Percentiles rank a stretch among this genome's conserved stretches.
Conservation (phyloP, 2,797 vertebrate genomes). For the Leontopithecus rosalia region DNA sequence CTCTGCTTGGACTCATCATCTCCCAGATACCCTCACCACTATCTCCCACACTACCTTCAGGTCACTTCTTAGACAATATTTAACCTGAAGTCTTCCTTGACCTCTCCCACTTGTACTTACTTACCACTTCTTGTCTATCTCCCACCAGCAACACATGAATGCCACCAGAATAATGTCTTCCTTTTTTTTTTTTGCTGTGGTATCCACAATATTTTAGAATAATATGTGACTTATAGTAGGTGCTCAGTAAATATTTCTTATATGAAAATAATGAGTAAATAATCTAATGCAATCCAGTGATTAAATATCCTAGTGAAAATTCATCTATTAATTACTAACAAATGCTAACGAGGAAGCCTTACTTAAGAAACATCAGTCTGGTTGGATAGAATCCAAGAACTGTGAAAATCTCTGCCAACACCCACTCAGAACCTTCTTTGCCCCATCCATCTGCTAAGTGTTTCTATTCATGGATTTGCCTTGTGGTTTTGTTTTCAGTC, state of each 20-base stretch:
- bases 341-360: slow-evolving; percentile 19
- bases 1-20: background rate
- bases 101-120: background rate
- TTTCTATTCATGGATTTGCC: slow-evolving; percentile 66
- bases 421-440: slow-evolving; percentile 61
- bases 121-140: background rate
- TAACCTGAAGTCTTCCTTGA: background rate
- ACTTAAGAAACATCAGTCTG: slow-evolving; percentile 23
- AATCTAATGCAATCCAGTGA: background rate
- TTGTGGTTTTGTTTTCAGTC: slow-evolving; percentile 63
- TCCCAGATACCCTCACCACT: background rate
- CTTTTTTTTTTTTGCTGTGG: background rate
- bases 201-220: background rate
- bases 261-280: background rate
- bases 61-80: background rate
- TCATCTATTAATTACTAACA: slow-evolving; percentile 56
- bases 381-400: slow-evolving; percentile 60
- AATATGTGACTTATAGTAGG: background rate
- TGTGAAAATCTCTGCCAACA: slow-evolving; percentile 62
- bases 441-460: slow-evolving; percentile 69
- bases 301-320: background rate
- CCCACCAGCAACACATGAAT: background rate
- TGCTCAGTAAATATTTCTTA: background rate
- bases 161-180: background rate
- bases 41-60: background rate